These are phyloP conservation scores for Congeria kusceri DNA, from an alignment of 2,888 invertebrate species.

Conservation along the genomic window DNA sequence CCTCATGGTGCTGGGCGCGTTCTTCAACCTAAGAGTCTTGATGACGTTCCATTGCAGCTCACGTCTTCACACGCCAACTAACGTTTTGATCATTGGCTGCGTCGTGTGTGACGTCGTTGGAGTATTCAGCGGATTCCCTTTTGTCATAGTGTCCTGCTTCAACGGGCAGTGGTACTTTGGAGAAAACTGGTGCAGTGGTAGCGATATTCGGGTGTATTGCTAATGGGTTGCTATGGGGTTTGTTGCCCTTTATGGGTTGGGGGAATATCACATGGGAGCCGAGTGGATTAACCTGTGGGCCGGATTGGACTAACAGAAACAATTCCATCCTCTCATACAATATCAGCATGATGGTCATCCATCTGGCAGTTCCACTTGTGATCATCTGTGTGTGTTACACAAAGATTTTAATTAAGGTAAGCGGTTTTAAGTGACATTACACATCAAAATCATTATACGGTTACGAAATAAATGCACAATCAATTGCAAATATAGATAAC, in stretches of 20 bases:
- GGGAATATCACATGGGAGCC: constrained; percentile 33
- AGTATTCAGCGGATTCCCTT: constrained; percentile 29
- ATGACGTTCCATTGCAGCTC: constrained; percentile 31
- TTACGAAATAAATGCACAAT: no score
- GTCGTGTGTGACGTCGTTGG: constrained; percentile 29
- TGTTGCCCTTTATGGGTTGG: constrained; percentile 49
- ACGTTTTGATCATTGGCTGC: constrained; percentile 43
- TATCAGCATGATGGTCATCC: constrained; percentile 24
- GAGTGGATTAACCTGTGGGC: constrained; percentile 32
- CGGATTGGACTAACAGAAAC: constrained; percentile 36
- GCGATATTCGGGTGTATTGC: constrained; percentile 35
- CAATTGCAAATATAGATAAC: neutral
- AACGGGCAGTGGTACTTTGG: constrained; percentile 46
- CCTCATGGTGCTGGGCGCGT: constrained; percentile 19
- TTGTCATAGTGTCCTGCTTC: constrained; percentile 41
- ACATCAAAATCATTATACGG: neutral
- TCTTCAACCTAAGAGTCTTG: constrained; percentile 24
- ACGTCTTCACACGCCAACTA: constrained; percentile 38
- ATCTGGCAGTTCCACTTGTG: constrained; percentile 63
- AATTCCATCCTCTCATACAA: constrained; percentile 32
- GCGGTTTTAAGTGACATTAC: constrained; percentile 23
- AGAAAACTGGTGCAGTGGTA: constrained; percentile 31
- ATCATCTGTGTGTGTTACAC: constrained; percentile 66
- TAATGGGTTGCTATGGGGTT: constrained; percentile 49
- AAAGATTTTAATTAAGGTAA: constrained; percentile 66